Percentiles rank a stretch among this genome's conserved stretches.
phyloP scores from a whole-genome alignment of 2,888 invertebrate genomes.

The Idaea biselata region DNA sequence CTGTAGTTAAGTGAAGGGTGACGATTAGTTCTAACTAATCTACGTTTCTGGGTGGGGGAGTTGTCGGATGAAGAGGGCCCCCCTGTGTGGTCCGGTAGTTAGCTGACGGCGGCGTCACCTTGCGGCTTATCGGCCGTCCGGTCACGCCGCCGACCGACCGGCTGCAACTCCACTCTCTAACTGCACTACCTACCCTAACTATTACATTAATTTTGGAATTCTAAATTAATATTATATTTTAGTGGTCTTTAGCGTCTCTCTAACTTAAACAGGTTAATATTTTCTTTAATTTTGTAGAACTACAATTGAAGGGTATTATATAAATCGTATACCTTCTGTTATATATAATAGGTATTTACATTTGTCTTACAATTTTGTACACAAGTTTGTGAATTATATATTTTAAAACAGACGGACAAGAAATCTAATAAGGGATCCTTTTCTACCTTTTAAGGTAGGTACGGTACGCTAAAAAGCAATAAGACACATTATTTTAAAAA shows the following conservation, averaged over 20 bases:
- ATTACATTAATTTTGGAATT: constrained; percentile 32
- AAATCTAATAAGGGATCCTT: no score
- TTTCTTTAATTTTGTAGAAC: neutral
- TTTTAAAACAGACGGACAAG: neutral
- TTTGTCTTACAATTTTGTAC: neutral
- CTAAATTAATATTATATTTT: constrained; percentile 32
- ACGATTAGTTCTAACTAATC: constrained; percentile 48
- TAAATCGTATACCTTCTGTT: neutral
- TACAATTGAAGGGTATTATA: neutral
- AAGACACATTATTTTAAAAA: neutral
- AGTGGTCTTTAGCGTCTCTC: constrained; percentile 14
- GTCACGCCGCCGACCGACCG: constrained; percentile 42
- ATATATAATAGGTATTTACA: no score
- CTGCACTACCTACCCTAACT: constrained; percentile 29
- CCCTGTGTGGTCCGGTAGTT: constrained; percentile 49
- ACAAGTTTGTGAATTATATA: neutral
- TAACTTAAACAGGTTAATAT: no score
- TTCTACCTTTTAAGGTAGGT: no score
- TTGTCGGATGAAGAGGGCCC: constrained; percentile 45
- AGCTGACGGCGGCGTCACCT: constrained; percentile 54
- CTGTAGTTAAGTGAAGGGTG: constrained; percentile 35
- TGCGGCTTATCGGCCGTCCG: constrained; percentile 65
- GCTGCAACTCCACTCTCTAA: constrained; percentile 32
- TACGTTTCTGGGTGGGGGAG: constrained; percentile 42
- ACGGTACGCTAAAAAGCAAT: neutral